phyloP scores from a whole-genome alignment of 2,797 vertebrate genomes.

The Fundulus diaphanus region DNA sequence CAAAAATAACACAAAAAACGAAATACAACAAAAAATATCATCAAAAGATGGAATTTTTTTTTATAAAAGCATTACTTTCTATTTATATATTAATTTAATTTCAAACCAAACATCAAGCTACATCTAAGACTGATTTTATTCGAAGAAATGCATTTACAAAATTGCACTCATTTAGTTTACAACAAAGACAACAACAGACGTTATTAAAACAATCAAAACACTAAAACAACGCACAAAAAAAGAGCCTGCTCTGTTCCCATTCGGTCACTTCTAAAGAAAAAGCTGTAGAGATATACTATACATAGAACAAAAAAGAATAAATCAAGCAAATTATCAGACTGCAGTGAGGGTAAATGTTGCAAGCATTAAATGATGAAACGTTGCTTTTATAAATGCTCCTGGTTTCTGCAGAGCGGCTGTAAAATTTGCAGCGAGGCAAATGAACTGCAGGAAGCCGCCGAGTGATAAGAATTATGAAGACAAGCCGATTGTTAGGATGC shows the following conservation, averaged over 20 bases:
- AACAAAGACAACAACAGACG: neutral
- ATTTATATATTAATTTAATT: neutral
- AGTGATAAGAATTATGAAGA: conserved; percentile 55
- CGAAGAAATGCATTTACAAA: neutral
- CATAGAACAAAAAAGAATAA: neutral
- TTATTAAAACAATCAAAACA: neutral
- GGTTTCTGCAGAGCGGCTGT: conserved; percentile 49
- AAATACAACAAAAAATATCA: neutral
- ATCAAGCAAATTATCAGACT: neutral
- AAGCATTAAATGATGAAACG: neutral
- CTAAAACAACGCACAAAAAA: no score
- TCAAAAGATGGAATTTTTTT: neutral
- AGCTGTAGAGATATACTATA: neutral
- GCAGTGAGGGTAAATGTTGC: neutral
- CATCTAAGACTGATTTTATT: neutral
- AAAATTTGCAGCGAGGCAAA: conserved; percentile 55
- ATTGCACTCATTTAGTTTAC: neutral
- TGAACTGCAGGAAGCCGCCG: conserved; percentile 57
- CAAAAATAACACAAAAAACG: neutral
- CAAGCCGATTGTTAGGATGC: conserved; percentile 43
- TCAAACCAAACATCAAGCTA: neutral
- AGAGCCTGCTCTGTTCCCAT: neutral
- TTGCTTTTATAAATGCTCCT: conserved; percentile 24
- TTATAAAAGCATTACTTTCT: no score
- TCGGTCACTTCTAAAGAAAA: neutral